Percentiles rank a stretch among this genome's conserved stretches.
Evolutionary conservation across 1,140 invertebrate species (phyloP).

Genomic region (Ips typographus): DNA sequence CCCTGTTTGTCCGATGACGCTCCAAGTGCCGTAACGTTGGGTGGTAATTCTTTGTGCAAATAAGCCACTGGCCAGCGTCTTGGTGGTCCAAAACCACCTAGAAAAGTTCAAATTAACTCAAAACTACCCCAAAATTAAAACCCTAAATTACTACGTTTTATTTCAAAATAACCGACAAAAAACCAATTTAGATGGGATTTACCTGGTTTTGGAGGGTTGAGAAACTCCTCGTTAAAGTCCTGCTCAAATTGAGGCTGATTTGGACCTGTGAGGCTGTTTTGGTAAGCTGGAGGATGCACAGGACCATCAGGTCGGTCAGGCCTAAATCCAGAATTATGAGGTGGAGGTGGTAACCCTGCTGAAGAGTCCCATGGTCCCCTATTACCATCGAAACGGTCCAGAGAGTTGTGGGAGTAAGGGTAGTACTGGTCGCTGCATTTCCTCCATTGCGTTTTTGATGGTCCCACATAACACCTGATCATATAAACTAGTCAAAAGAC

Average conservation of each 20-base stretch:
- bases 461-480: slow-evolving; percentile 76
- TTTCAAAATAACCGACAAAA: background rate
- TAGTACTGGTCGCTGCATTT: slow-evolving; percentile 80
- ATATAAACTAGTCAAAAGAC: background rate
- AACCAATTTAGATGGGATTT: background rate
- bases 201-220: slow-evolving; percentile 55
- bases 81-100: slow-evolving; percentile 55
- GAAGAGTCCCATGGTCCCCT: slow-evolving; percentile 21
- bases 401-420: slow-evolving; percentile 55
- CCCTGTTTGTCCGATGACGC: background rate
- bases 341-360: slow-evolving; percentile 23
- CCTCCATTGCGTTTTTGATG: slow-evolving; percentile 72
- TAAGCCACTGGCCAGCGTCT: slow-evolving; percentile 69
- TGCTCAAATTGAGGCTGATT: slow-evolving; percentile 50
- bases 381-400: slow-evolving; percentile 33
- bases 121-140: too few species aligned
- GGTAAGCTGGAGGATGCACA: slow-evolving; percentile 42
- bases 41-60: slow-evolving; percentile 64
- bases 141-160: too few species aligned
- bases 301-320: slow-evolving; percentile 45
- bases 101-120: background rate
- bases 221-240: slow-evolving; percentile 47
- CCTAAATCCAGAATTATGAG: slow-evolving; percentile 37
- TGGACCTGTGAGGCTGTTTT: slow-evolving; percentile 37
- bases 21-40: slow-evolving; percentile 41